Evolutionary conservation across 2,888 invertebrate genomes (phyloP).

Genomic region (Trachelus stipa): DNA sequence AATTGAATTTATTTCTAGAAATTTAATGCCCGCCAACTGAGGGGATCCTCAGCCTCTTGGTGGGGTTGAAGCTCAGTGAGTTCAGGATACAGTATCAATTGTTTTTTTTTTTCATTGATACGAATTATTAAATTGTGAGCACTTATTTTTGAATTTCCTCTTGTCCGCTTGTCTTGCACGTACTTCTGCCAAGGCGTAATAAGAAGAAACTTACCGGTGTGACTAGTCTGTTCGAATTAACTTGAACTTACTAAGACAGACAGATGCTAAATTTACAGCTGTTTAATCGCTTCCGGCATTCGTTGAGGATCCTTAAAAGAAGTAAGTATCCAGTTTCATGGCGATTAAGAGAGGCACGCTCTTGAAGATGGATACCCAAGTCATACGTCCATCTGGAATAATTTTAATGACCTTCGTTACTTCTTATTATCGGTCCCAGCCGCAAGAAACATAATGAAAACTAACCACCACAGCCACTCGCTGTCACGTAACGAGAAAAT

Average conservation of each 20-base stretch:
- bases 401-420: conserved; percentile 32
- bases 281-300: neutral
- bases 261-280: neutral
- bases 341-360: neutral
- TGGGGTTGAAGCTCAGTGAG: neutral
- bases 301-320: neutral
- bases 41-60: neutral
- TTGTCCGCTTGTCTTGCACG: neutral
- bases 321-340: neutral
- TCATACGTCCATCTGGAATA: conserved; percentile 15
- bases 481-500: conserved; percentile 45
- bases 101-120: neutral
- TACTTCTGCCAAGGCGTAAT: neutral
- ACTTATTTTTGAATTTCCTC: neutral
- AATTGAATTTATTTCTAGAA: conserved; percentile 55
- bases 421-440: neutral
- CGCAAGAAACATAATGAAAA: conserved; percentile 1
- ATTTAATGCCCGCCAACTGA: conserved; percentile 17
- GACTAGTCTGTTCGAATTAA: neutral
- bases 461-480: conserved; percentile 24
- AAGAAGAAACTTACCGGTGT: neutral
- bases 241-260: neutral
- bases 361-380: neutral
- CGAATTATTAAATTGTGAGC: neutral
- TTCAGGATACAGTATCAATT: neutral